Base-by-base conservation (phyloP, 2,888 invertebrate species). In the Chymomyza fuscimana region DNA sequence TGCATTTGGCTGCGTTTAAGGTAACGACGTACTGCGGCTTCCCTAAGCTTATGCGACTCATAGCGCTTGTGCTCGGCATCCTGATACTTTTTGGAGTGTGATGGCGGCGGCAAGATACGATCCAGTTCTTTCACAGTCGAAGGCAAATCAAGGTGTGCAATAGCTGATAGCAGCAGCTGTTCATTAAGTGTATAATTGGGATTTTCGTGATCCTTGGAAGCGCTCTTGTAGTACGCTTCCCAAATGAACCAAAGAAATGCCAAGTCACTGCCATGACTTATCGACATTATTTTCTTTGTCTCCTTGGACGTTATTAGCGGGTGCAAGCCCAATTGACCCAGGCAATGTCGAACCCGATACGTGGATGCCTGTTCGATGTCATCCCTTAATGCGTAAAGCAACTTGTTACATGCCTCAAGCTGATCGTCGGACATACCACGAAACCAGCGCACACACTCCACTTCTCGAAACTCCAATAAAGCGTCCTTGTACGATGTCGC, bases 161-260 rank as follows among this genome's bases (percentile, higher is more conserved):
- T 91, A 0, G 78, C 74, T 2, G 92, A 86, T 51, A 91, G 70
- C 16, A 92, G 69, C n/a, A 92, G 19, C 72, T 91, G 91, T 59
- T 92, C 91, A 64, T 92, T 92, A 12, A 81, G 15, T 2, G 79
- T 80, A 54, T 85, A 91, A 5, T 7, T 29, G 5, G 50, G 50
- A 29, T 5, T 29, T 12, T 5, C 12, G 2, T 6, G 16, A 4
- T 5, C 1, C 5, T 63, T 56, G 0, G 16, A 19, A 2, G 52
- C 19, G 3, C 40, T 22, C 50, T 83, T 89, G 61, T 91, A 92
- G 67, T 82, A 79, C 15, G 86, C 73, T 58, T 92, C 90, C 88
- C 89, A 89, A 1, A 90, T 76, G 64, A 91, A 92, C 90, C 91
- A 92, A 2, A 92, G 69, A 65, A 92, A 92, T 0, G 91, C 91